Conservation (phyloP, 2,888 invertebrate species). For the Lepidocyrtoides sp. region DNA sequence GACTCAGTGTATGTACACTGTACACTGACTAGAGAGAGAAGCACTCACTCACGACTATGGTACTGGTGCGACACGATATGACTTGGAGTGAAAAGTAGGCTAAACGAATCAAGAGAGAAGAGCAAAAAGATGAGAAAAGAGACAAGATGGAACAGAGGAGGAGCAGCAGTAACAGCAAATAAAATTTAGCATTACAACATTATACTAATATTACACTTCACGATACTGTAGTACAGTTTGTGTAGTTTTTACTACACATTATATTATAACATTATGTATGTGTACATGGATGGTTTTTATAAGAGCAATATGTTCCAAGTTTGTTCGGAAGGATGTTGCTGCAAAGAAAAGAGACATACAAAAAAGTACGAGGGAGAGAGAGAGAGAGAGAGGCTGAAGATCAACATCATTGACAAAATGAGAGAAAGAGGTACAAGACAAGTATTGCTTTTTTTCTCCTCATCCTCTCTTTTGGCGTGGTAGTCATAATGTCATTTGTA, state of each 20-base stretch:
- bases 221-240: background rate
- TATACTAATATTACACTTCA: background rate
- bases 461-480: background rate
- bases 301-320: background rate
- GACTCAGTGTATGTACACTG: no score
- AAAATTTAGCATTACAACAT: background rate
- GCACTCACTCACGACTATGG: no score
- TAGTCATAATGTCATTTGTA: background rate
- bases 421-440: background rate
- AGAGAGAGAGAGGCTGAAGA: slow-evolving; percentile 12
- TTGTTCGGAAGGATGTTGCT: no score
- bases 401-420: slow-evolving; percentile 14
- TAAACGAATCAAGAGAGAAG: slow-evolving; percentile 60
- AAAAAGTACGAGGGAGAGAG: slow-evolving; percentile 24
- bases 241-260: background rate
- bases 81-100: slow-evolving; percentile 63
- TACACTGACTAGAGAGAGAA: no score
- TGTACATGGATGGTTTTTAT: background rate
- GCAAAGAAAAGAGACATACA: background rate
- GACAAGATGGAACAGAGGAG: background rate
- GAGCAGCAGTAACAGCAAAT: slow-evolving; percentile 1
- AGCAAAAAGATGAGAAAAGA: background rate
- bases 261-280: background rate
- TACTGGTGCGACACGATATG: background rate
- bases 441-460: slow-evolving; percentile 6